A percentile compares a stretch with the other conserved stretches of the same genome.
Conservation (phyloP, 2,888 invertebrate species). For the Brenthis daphne region DNA sequence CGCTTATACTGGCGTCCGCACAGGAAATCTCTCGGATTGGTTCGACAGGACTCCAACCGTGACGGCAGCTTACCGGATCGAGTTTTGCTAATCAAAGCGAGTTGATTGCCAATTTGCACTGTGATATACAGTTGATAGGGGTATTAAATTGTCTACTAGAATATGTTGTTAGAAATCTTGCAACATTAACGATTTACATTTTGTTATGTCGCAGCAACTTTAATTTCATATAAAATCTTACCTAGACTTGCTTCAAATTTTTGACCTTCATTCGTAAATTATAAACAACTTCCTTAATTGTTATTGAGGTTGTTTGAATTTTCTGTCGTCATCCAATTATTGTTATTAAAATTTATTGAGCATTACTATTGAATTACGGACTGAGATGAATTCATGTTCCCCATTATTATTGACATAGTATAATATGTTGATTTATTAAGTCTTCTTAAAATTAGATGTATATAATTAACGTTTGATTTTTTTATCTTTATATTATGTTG, state of each 20-base stretch:
- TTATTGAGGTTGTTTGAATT: constrained; percentile 47
- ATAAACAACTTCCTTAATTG: constrained; percentile 40
- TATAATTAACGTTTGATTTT: not conserved
- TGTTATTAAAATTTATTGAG: constrained; percentile 67
- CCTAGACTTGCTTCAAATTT: not conserved
- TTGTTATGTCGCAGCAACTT: constrained; percentile 8
- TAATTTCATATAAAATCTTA: not conserved
- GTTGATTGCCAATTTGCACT: constrained; percentile 71
- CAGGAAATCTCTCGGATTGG: constrained; percentile 40
- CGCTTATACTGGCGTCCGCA: constrained; percentile 47
- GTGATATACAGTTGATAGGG: constrained; percentile 62
- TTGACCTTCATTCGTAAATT: constrained; percentile 16
- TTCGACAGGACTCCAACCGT: constrained; percentile 45
- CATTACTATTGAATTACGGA: constrained; percentile 62
- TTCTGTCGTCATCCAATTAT: constrained; percentile 60
- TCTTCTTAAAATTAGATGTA: not conserved
- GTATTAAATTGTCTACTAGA: constrained; percentile 53
- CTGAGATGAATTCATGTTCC: constrained; percentile 52
- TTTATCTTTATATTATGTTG: too few relatives aligned
- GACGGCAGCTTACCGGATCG: constrained; percentile 44
- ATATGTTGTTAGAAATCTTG: constrained; percentile 25
- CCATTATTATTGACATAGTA: constrained; percentile 60
- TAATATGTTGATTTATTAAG: constrained; percentile 67
- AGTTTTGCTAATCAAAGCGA: constrained; percentile 60
- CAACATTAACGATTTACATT: constrained; percentile 12